phyloP scores from a whole-genome alignment of 2,797 vertebrate species.

The Hydrolagus colliei region DNA sequence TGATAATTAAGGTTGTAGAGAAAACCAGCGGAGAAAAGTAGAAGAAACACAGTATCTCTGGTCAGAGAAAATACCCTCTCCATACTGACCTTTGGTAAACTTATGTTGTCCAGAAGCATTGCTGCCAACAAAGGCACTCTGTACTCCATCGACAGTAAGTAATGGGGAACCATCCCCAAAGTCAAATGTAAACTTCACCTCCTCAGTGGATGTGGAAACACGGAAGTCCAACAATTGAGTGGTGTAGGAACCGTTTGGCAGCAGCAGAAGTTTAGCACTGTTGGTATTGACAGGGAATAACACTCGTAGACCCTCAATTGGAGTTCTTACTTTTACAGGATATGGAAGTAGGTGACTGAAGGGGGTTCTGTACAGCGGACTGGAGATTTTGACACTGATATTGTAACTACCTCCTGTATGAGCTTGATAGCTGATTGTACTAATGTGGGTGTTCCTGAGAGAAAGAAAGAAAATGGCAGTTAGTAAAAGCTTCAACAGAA shows the following conservation, averaged over 20 bases:
- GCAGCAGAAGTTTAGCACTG: background rate
- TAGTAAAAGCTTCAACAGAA: background rate
- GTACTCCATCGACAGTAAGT: conserved; percentile 26
- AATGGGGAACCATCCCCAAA: conserved; percentile 41
- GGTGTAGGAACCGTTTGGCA: background rate
- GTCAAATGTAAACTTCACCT: conserved; percentile 37
- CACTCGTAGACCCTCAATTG: background rate
- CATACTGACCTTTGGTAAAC: conserved; percentile 42
- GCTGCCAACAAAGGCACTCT: background rate
- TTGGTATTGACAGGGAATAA: conserved; percentile 31
- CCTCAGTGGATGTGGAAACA: conserved; percentile 9
- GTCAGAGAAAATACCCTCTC: background rate
- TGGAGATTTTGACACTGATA: background rate
- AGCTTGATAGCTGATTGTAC: conserved; percentile 15
- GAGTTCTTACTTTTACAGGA: background rate
- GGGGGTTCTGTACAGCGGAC: conserved; percentile 3
- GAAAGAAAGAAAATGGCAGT: background rate
- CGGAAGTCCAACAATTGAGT: conserved; percentile 35
- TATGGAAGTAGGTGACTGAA: background rate
- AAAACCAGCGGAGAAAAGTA: background rate
- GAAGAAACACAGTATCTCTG: too few species aligned
- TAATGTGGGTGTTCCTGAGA: conserved; percentile 15
- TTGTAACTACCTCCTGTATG: background rate
- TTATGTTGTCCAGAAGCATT: conserved; percentile 36
- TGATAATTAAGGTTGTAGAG: too few species aligned